A percentile compares a stretch with the other conserved stretches of the same genome.
Evolutionary conservation across 2,888 invertebrate genomes (phyloP).

Genomic region (Hirtodrosophila confusa): DNA sequence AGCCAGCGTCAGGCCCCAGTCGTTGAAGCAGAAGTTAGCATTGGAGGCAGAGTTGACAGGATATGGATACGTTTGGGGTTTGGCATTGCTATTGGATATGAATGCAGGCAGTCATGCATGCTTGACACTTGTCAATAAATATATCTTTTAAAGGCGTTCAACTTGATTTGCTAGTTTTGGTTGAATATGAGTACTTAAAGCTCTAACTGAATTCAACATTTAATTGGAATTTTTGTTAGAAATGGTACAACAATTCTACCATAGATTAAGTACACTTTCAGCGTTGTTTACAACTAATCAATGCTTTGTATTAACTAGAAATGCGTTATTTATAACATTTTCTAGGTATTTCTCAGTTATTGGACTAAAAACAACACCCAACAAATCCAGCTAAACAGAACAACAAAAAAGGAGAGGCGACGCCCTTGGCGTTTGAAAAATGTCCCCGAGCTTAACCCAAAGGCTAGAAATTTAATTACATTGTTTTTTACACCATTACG

Average conservation of each 20-base stretch:
- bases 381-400: slow-evolving; percentile 3
- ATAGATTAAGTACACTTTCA: too few relatives aligned
- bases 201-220: too few relatives aligned
- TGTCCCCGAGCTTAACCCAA: slow-evolving; percentile 12
- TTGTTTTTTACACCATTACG: slow-evolving; percentile 71
- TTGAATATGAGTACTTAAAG: too few relatives aligned
- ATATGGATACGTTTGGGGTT: neutral
- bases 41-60: neutral
- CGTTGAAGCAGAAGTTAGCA: neutral
- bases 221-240: too few relatives aligned
- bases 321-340: neutral
- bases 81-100: slow-evolving; percentile 8
- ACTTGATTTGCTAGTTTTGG: neutral
- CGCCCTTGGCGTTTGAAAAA: slow-evolving; percentile 16
- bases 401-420: slow-evolving; percentile 1
- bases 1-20: slow-evolving; percentile 43
- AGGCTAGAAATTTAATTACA: slow-evolving; percentile 62
- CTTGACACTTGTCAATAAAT: neutral
- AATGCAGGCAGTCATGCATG: neutral
- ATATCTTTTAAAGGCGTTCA: slow-evolving; percentile 6
- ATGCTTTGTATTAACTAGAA: too few relatives aligned
- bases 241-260: too few relatives aligned
- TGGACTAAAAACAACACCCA: neutral
- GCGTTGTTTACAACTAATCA: too few relatives aligned
- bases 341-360: neutral